Percentiles rank a stretch among this genome's conserved stretches.
Conservation (phyloP, 2,888 invertebrate genomes). For the Nyleta sp. region DNA sequence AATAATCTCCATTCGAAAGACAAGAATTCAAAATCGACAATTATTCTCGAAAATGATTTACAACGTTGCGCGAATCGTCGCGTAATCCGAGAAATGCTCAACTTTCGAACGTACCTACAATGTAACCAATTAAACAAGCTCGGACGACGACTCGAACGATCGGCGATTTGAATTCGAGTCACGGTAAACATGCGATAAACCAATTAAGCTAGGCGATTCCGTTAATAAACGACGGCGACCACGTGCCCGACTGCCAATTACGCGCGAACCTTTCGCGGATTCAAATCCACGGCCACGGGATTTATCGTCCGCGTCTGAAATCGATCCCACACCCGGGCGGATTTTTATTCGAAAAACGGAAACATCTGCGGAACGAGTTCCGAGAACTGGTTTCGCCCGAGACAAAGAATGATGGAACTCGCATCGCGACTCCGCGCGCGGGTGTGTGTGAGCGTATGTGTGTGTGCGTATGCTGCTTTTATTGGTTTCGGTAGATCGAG, state of each 20-base stretch:
- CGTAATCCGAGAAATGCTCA: too few relatives aligned
- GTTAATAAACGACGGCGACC: constrained; percentile 35
- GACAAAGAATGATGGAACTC: constrained; percentile 60
- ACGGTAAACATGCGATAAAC: constrained; percentile 24
- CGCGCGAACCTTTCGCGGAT: not conserved
- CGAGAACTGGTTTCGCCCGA: constrained; percentile 56
- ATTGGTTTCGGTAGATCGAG: constrained; percentile 48
- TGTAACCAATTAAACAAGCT: constrained; percentile 17
- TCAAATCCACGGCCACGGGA: constrained; percentile 41
- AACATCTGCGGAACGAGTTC: constrained; percentile 62
- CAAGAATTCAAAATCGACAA: too few relatives aligned
- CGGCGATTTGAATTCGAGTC: constrained; percentile 16
- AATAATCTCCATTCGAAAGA: too few relatives aligned
- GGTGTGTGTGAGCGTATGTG: too few relatives aligned
- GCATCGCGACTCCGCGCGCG: constrained; percentile 30
- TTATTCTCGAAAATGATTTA: too few relatives aligned
- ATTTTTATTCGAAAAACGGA: constrained; percentile 57
- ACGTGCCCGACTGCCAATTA: constrained; percentile 36
- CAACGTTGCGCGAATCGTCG: too few relatives aligned
- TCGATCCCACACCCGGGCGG: constrained; percentile 18
- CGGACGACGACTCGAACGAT: not conserved
- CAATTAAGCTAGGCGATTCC: constrained; percentile 13
- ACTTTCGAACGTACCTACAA: not conserved
- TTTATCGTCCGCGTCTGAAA: constrained; percentile 39
- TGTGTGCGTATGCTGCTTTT: constrained; percentile 21